Percentiles rank a stretch among this genome's conserved stretches.
Conservation (phyloP, 2,113 vertebrate genomes). For the Passer domesticus region DNA sequence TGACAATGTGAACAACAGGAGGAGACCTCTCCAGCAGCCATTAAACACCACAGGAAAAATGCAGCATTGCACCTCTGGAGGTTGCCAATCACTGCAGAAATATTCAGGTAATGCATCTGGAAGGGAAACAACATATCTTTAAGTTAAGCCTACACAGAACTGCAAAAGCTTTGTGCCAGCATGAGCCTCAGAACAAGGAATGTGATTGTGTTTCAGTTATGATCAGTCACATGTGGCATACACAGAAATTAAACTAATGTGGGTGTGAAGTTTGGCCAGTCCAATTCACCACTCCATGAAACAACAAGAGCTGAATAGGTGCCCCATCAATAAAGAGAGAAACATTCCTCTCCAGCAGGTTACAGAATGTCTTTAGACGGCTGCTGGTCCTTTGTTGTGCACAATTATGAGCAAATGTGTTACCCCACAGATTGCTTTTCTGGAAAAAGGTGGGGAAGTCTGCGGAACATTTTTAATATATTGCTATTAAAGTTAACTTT, state of each 20-base stretch:
- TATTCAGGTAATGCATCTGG: neutral
- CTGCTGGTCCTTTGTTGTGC: slow-evolving; percentile 10
- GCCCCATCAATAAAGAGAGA: slow-evolving; percentile 2
- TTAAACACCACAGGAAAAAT: neutral
- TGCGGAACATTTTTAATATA: slow-evolving; percentile 39
- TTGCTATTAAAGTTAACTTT: slow-evolving; percentile 29
- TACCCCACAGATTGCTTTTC: slow-evolving; percentile 20
- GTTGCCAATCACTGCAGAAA: neutral
- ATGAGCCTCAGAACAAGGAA: slow-evolving; percentile 31
- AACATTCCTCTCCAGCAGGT: neutral
- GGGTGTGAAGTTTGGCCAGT: neutral
- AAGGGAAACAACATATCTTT: neutral
- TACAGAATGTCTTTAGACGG: neutral
- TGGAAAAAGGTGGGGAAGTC: slow-evolving; percentile 1
- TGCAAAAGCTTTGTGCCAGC: neutral
- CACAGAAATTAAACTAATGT: slow-evolving; percentile 15
- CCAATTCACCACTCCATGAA: neutral
- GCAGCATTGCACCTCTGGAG: neutral
- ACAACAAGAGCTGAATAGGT: neutral
- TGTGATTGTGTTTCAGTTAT: slow-evolving; percentile 28
- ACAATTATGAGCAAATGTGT: slow-evolving; percentile 1
- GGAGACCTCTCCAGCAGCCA: neutral
- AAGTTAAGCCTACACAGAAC: neutral
- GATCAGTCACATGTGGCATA: slow-evolving; percentile 2
- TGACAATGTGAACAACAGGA: neutral